Percentiles rank a stretch among this genome's conserved stretches.
Conservation (phyloP, 2,797 vertebrate species). For the Sebastes hopkinsi region DNA sequence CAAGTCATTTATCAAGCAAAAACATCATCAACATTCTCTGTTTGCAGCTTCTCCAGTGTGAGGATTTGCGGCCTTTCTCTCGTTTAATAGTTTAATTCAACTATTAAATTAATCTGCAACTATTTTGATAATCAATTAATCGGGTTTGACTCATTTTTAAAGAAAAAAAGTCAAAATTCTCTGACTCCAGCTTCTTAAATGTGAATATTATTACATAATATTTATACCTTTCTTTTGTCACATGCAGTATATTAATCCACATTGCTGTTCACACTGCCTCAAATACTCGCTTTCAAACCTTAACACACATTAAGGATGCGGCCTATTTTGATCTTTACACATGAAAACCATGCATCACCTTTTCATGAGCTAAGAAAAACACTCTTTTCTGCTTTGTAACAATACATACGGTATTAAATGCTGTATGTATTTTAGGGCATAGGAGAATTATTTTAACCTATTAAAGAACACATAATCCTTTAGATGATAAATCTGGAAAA, state of each 20-base stretch:
- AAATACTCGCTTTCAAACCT: neutral
- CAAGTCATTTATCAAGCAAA: too few relatives aligned
- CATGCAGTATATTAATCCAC: neutral
- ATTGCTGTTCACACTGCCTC: neutral
- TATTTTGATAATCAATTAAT: too few relatives aligned
- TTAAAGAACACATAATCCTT: neutral
- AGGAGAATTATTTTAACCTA: neutral
- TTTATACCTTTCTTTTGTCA: neutral
- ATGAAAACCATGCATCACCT: neutral
- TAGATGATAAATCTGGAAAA: neutral
- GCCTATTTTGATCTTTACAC: conserved; percentile 1
- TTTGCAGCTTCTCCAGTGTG: too few relatives aligned
- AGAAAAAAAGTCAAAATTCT: too few relatives aligned
- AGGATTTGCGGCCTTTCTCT: too few relatives aligned
- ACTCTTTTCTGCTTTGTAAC: neutral
- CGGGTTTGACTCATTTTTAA: too few relatives aligned
- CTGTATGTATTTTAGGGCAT: neutral
- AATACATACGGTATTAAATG: neutral
- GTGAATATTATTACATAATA: too few relatives aligned
- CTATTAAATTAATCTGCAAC: too few relatives aligned
- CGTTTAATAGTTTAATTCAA: too few relatives aligned
- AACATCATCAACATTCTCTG: too few relatives aligned
- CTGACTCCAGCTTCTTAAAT: too few relatives aligned
- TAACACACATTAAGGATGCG: neutral
- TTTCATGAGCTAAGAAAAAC: neutral